Evolutionary conservation across 2,888 invertebrate species (phyloP).

Genomic region (Athalia rosae): DNA sequence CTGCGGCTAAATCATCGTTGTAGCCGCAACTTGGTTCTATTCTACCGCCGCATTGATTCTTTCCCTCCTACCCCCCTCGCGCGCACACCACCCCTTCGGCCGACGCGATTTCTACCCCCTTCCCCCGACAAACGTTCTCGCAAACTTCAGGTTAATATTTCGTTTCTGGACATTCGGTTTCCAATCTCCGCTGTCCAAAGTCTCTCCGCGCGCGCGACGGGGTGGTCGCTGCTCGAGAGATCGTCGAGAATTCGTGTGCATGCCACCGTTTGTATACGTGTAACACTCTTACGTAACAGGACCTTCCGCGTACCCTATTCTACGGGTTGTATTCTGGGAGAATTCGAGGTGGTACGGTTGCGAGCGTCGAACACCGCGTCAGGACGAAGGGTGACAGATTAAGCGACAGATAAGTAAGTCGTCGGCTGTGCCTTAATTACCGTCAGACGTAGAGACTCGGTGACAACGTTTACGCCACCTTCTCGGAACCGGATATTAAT

Average conservation of each 20-base stretch:
- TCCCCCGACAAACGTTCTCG: constrained; percentile 46
- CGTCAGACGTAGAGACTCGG: constrained; percentile 36
- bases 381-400: constrained; percentile 31
- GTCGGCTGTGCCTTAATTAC: constrained; percentile 25
- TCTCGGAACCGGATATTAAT: constrained; percentile 36
- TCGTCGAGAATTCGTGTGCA: too few species aligned
- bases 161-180: constrained; percentile 57
- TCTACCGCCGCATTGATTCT: constrained; percentile 11
- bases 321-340: background rate
- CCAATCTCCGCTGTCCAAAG: constrained; percentile 39
- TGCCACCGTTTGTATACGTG: too few species aligned
- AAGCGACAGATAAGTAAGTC: constrained; percentile 38
- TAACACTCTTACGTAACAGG: too few species aligned
- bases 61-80: background rate
- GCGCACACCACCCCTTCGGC: constrained; percentile 7
- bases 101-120: background rate
- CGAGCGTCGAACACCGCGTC: constrained; percentile 26
- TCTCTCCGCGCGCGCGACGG: background rate
- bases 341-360: background rate
- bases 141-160: constrained; percentile 70
- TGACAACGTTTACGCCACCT: constrained; percentile 28
- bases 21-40: constrained; percentile 65
- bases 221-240: too few species aligned
- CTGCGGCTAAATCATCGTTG: constrained; percentile 77
- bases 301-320: background rate